phyloP scores from a whole-genome alignment of 2,888 invertebrate genomes.

The Icerya purchasi region DNA sequence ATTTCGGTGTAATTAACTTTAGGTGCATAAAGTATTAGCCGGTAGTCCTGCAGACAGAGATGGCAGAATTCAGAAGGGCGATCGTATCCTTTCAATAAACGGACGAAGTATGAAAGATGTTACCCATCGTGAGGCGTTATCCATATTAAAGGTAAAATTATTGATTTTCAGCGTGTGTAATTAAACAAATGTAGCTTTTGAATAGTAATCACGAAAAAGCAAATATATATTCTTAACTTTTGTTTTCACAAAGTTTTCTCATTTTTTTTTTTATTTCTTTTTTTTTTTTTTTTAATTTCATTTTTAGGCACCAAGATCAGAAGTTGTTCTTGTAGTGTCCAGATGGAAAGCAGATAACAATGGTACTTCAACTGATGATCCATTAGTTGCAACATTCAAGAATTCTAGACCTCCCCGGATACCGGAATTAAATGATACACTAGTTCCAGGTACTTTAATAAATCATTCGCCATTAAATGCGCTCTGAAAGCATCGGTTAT shows the following conservation, averaged over 20 bases:
- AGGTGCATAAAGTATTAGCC: conserved; percentile 69
- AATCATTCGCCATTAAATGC: too few relatives aligned
- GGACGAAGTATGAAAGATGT: conserved; percentile 60
- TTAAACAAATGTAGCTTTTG: too few relatives aligned
- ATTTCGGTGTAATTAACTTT: too few relatives aligned
- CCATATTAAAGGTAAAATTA: conserved; percentile 52
- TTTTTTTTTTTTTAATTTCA: conserved; percentile 11
- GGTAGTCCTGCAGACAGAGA: conserved; percentile 73
- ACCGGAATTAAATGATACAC: conserved; percentile 10
- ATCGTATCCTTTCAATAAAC: conserved; percentile 72
- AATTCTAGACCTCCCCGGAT: conserved; percentile 16
- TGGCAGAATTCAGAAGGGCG: conserved; percentile 65
- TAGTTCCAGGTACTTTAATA: background rate
- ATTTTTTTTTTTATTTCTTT: background rate
- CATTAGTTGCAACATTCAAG: conserved; percentile 14
- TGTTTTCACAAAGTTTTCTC: background rate
- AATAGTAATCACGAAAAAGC: too few relatives aligned
- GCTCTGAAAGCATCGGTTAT: too few relatives aligned
- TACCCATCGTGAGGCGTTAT: conserved; percentile 68
- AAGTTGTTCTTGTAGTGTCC: conserved; percentile 55
- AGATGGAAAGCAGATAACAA: conserved; percentile 14
- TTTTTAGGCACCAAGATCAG: conserved; percentile 47
- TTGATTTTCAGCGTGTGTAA: too few relatives aligned
- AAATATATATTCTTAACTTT: too few relatives aligned
- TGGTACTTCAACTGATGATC: conserved; percentile 12